These are phyloP conservation scores for Amphilophus citrinellus DNA, from an alignment of 2,113 vertebrate species.

Conservation along the genomic window DNA sequence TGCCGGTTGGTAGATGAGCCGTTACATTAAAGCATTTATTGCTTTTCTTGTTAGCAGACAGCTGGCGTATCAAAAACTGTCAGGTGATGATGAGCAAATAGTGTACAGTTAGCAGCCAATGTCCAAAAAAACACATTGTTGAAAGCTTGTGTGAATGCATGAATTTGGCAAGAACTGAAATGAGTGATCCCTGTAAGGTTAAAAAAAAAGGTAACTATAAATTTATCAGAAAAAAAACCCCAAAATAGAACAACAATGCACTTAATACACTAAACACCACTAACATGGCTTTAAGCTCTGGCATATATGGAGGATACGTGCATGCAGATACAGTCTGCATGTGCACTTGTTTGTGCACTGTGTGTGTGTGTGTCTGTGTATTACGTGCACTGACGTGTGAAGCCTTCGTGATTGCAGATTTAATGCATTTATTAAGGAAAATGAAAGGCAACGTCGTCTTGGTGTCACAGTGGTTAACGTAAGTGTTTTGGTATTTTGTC, in stretches of 20 bases:
- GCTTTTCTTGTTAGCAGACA: neutral
- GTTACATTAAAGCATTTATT: neutral
- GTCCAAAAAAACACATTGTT: neutral
- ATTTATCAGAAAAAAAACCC: neutral
- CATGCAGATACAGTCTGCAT: neutral
- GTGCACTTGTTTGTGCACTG: constrained; percentile 2
- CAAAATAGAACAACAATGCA: neutral
- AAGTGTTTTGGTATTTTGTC: constrained; percentile 55
- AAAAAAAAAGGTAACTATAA: neutral
- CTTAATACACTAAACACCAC: neutral
- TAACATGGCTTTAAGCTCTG: neutral
- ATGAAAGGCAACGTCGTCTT: constrained; percentile 20
- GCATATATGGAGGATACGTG: neutral
- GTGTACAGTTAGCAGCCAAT: neutral
- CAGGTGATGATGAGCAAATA: too few relatives aligned
- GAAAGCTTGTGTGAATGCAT: neutral
- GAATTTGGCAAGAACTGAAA: neutral
- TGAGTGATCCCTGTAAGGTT: neutral
- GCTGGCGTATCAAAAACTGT: neutral
- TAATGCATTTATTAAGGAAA: constrained; percentile 44
- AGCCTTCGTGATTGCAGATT: neutral
- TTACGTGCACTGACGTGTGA: constrained; percentile 15
- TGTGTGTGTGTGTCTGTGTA: neutral
- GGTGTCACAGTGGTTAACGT: constrained; percentile 53
- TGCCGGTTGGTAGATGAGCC: neutral